Evolutionary conservation across 1,140 invertebrate genomes (phyloP), one percentile per base, ranked within the genome.

Genomic region (Drosophila bifasciata): DNA sequence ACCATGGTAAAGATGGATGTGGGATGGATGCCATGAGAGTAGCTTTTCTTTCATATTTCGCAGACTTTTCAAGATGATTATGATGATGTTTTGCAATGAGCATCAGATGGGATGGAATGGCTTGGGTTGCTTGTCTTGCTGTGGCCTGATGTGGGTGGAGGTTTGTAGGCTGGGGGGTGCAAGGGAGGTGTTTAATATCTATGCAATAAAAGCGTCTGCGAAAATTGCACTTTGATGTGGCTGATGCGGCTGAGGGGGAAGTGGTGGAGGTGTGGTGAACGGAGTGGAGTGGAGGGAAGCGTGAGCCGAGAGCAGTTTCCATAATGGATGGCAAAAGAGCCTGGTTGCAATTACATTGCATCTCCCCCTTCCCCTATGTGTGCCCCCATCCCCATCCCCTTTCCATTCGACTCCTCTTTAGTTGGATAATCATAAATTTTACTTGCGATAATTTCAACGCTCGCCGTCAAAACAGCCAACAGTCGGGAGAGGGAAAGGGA

Each of bases 151-250:
- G 32, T 36, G 3, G 32, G 3, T 1, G 32, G 9, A 11, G 11
- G 5, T 13, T 13, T 13, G 32, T 13, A 7, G 5, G 17, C 11
- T 21, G 16, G 8, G 13, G 7, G 21, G 40, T 1, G 21, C n/a
- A n/a, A n/a, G 8, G 9, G 55, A 28, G 46, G 15, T 32, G 6
- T 39, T 67, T 67, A 55, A 68, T 68, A 68, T 55, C 62, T 67
- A 67, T 67, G 64, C 64, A 67, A 67, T 68, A 68, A 67, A 64
- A 68, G 64, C 28, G 19, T 44, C 64, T 55, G 64, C 64, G 28
- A 67, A 67, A 67, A 55, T 67, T 68, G 64, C 64, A 68, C 64
- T 68, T 67, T 68, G 62, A 39, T 46, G 64, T 45, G 58, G 58
- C 58, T 62, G 13, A 13, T n/a, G n/a, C n/a, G n/a, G n/a, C 9